Conservation (phyloP, 2,888 invertebrate genomes). For the Criorhina ranunculi region DNA sequence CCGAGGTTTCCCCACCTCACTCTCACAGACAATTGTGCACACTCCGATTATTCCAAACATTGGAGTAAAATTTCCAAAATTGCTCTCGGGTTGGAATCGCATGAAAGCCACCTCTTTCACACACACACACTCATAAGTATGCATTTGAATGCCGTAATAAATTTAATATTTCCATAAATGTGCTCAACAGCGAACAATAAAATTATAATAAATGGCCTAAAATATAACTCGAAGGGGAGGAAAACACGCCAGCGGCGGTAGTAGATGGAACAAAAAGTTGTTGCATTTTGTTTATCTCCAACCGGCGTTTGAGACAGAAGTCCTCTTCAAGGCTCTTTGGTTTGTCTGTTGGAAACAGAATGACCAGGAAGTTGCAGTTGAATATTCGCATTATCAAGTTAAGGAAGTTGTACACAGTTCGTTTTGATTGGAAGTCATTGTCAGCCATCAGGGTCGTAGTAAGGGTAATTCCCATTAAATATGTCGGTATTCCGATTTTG, state of each 20-base stretch:
- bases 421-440: neutral
- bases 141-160: slow-evolving; percentile 72
- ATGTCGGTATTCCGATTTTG: too few relatives aligned
- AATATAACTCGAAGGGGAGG: slow-evolving; percentile 10
- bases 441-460: neutral
- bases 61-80: slow-evolving; percentile 68
- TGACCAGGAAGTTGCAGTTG: slow-evolving; percentile 25
- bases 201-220: slow-evolving; percentile 65
- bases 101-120: slow-evolving; percentile 51
- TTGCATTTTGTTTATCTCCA: slow-evolving; percentile 23
- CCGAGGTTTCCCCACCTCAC: slow-evolving; percentile 24
- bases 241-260: too few relatives aligned
- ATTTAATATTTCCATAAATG: slow-evolving; percentile 70
- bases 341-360: slow-evolving; percentile 21
- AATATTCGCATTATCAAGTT: slow-evolving; percentile 9
- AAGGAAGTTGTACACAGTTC: slow-evolving; percentile 3
- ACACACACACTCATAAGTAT: slow-evolving; percentile 37
- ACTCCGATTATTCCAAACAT: slow-evolving; percentile 67
- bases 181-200: slow-evolving; percentile 71
- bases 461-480: neutral
- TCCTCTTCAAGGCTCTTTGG: slow-evolving; percentile 11
- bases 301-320: slow-evolving; percentile 10
- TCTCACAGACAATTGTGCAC: slow-evolving; percentile 63
- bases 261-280: neutral
- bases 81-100: slow-evolving; percentile 61